Percentiles rank a stretch among this genome's conserved stretches.
These are phyloP conservation scores for Mesodorylaimus sp. DNA, from an alignment of 2,888 invertebrate genomes.

Conservation along the genomic window DNA sequence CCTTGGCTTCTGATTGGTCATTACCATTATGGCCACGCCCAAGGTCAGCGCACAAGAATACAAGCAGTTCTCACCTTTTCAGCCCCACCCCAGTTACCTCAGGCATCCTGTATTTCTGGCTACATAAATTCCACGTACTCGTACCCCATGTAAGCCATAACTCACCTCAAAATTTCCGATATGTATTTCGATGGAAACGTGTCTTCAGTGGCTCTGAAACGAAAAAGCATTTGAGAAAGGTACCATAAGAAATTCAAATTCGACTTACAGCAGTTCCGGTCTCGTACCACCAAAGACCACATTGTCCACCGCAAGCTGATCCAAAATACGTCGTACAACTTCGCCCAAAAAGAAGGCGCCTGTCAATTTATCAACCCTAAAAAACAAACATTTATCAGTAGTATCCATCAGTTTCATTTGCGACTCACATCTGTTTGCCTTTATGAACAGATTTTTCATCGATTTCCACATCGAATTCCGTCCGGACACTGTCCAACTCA, in stretches of 20 bases:
- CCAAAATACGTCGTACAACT: conserved; percentile 23
- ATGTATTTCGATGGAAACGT: conserved; percentile 30
- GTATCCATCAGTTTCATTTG: neutral
- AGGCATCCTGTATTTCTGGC: too few relatives aligned
- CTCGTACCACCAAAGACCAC: conserved; percentile 8
- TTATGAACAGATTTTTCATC: conserved; percentile 26
- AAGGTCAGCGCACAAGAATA: too few relatives aligned
- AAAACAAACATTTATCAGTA: neutral
- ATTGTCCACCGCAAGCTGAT: conserved; percentile 23
- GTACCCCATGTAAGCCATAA: too few relatives aligned
- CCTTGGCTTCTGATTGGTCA: too few relatives aligned
- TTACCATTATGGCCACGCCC: too few relatives aligned
- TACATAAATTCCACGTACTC: too few relatives aligned
- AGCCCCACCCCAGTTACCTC: too few relatives aligned
- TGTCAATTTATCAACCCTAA: conserved; percentile 28
- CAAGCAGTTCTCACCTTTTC: too few relatives aligned
- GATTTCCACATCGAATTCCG: conserved; percentile 25
- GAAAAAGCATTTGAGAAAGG: too few relatives aligned
- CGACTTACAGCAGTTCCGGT: conserved; percentile 2
- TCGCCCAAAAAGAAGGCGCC: conserved; percentile 30
- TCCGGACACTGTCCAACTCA: conserved; percentile 24
- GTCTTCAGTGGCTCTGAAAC: too few relatives aligned
- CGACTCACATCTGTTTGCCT: conserved; percentile 26
- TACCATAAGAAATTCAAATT: too few relatives aligned
- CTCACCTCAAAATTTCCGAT: conserved; percentile 25